phyloP scores from a whole-genome alignment of 2,888 invertebrate species.

The Petrophora chlorosata region DNA sequence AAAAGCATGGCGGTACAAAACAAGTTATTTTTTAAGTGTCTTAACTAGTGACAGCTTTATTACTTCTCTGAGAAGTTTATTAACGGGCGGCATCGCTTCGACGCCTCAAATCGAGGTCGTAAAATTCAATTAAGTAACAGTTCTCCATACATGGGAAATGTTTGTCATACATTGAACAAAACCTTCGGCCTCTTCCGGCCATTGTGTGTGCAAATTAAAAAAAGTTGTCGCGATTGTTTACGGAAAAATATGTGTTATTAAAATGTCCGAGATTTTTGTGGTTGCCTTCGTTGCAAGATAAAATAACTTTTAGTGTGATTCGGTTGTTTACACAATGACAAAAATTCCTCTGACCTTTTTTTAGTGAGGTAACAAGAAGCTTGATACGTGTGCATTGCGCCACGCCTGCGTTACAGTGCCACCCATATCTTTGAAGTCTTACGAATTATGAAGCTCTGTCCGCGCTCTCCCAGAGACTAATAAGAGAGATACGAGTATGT shows the following conservation, averaged over 20 bases:
- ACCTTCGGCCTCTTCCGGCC: conserved; percentile 36
- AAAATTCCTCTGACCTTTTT: too few species aligned
- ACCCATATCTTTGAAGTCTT: too few species aligned
- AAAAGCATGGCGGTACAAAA: too few species aligned
- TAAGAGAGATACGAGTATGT: too few species aligned
- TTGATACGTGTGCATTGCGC: too few species aligned
- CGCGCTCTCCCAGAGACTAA: too few species aligned
- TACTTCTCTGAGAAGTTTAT: too few species aligned
- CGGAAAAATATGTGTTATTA: conserved; percentile 27
- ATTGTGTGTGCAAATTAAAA: conserved; percentile 31
- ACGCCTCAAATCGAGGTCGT: conserved; percentile 15
- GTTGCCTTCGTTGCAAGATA: conserved; percentile 12
- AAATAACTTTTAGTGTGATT: background rate
- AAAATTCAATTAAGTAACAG: conserved; percentile 19
- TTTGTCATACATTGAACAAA: conserved; percentile 10
- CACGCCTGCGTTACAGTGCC: too few species aligned
- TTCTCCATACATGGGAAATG: conserved; percentile 22
- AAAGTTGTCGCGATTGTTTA: conserved; percentile 28
- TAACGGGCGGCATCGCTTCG: background rate
- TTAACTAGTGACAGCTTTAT: too few species aligned
- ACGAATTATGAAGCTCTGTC: too few species aligned
- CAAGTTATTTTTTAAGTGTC: too few species aligned
- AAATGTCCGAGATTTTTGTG: conserved; percentile 23
- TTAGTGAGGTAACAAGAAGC: too few species aligned
- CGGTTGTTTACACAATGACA: background rate